Evolutionary conservation across 2,797 vertebrate species (phyloP), one percentile per base, ranked within the genome.

Genomic region (Pantherophis vulpinus): DNA sequence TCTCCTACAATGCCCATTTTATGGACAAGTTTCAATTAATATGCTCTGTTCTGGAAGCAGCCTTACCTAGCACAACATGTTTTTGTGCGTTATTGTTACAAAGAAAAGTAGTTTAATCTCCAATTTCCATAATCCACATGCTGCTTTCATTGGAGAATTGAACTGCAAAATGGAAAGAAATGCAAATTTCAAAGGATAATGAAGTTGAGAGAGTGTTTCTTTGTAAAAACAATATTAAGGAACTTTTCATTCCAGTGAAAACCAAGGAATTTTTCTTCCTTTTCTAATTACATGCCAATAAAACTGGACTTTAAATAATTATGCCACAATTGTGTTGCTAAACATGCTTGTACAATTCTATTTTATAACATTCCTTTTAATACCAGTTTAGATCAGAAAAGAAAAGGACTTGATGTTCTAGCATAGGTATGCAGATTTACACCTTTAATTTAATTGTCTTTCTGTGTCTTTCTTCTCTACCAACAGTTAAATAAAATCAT

Each of bases 381-480:
- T 61, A 61, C 23, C 47, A 27, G 27, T 93, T 18, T 70, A 90
- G 61, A 27, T 74, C 55, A 74, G 63, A 58, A 63, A 79, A 61
- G 92, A 29, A 14, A 56, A 87, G 25, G 27, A 79, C 55, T 25
- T 16, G 18, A 56, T 61, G 54, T 63, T 27, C n/a, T 14, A 16
- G 47, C 20, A 29, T 54, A 94, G 79, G 79, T n/a, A 20, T 14
- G 86, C 5, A 95, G 47, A 59, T 93, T 92, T 55, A 59, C 93
- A 55, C 9, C 18, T 56, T 83, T 94, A 88, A 8, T 60, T 92
- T 95, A 94, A 86, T 93, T 63, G 93, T 12, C 66, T 93, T 37
- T 0, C 0, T 94, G 89, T 91, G 88, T 90, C 51, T 29, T 74
- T 93, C 83, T 94, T 90, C 93, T 91, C 23, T 92, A 91, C 74